These are phyloP conservation scores for Drosophila varians DNA, from an alignment of 1,140 invertebrate species.

Conservation along the genomic window DNA sequence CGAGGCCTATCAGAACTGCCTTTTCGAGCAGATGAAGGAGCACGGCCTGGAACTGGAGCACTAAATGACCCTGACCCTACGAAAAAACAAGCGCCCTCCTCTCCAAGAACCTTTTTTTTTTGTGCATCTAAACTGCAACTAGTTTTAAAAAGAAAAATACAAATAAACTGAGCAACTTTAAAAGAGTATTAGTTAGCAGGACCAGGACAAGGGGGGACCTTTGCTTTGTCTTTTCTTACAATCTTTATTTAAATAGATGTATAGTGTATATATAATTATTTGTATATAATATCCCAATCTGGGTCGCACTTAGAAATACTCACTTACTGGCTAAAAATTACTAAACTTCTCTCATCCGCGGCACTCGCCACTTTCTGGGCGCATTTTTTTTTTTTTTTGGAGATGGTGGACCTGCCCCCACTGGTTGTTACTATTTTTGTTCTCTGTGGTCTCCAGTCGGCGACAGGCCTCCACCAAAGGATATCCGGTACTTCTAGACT, in stretches of 20 bases:
- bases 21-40: slow-evolving; percentile 57
- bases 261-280: slow-evolving; percentile 36
- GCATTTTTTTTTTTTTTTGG: neutral
- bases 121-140: slow-evolving; percentile 8
- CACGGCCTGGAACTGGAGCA: slow-evolving; percentile 52
- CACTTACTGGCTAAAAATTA: slow-evolving; percentile 14
- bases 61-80: slow-evolving; percentile 9
- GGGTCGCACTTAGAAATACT: slow-evolving; percentile 21
- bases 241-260: slow-evolving; percentile 35
- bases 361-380: neutral
- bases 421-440: neutral
- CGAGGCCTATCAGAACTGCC: slow-evolving; percentile 43
- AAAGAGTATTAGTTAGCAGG: neutral
- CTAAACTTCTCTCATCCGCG: neutral
- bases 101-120: slow-evolving; percentile 8
- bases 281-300: slow-evolving; percentile 45
- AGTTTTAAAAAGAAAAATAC: slow-evolving; percentile 14
- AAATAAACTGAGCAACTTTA: slow-evolving; percentile 32
- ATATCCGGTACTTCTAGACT: neutral
- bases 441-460: neutral
- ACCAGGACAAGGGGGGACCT: too few species aligned
- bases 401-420: neutral
- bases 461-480: neutral
- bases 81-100: slow-evolving; percentile 39
- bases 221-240: slow-evolving; percentile 1